A percentile compares a stretch with the other conserved stretches of the same genome.
Evolutionary conservation across 2,113 vertebrate species (phyloP).

Genomic region (Cyprinodon brontotheroides): DNA sequence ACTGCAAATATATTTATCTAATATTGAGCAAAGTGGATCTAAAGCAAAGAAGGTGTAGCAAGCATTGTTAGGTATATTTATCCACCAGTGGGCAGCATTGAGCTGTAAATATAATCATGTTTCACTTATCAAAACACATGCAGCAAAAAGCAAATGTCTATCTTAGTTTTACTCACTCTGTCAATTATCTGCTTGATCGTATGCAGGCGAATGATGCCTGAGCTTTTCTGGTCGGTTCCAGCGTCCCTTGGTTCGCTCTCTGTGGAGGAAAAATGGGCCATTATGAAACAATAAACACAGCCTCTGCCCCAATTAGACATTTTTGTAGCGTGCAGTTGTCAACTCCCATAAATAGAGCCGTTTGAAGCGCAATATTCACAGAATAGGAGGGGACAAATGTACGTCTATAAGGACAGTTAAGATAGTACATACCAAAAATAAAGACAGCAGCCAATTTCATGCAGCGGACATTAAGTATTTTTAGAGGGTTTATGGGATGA

Average conservation of each 20-base stretch:
- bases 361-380: conserved; percentile 45
- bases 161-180: conserved; percentile 81
- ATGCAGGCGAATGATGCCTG: conserved; percentile 97
- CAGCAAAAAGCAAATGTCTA: neutral
- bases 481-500: conserved; percentile 40
- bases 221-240: conserved; percentile 93
- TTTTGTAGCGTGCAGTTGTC: conserved; percentile 66
- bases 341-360: conserved; percentile 65
- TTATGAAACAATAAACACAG: conserved; percentile 56
- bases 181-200: conserved; percentile 99
- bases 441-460: conserved; percentile 67
- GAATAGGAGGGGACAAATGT: conserved; percentile 66
- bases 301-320: conserved; percentile 64
- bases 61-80: neutral
- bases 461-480: conserved; percentile 54
- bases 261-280: conserved; percentile 64
- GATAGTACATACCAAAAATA: conserved; percentile 43
- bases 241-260: conserved; percentile 97
- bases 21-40: neutral
- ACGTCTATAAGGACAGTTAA: conserved; percentile 40
- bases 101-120: conserved; percentile 13
- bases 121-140: conserved; percentile 27
- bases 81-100: conserved; percentile 72
- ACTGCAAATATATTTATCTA: neutral
- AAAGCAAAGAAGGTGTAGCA: neutral